A percentile compares a stretch with the other conserved stretches of the same genome.
These are phyloP conservation scores for Dermatemys mawii DNA, from an alignment of 2,113 vertebrate species.

Conservation along the genomic window DNA sequence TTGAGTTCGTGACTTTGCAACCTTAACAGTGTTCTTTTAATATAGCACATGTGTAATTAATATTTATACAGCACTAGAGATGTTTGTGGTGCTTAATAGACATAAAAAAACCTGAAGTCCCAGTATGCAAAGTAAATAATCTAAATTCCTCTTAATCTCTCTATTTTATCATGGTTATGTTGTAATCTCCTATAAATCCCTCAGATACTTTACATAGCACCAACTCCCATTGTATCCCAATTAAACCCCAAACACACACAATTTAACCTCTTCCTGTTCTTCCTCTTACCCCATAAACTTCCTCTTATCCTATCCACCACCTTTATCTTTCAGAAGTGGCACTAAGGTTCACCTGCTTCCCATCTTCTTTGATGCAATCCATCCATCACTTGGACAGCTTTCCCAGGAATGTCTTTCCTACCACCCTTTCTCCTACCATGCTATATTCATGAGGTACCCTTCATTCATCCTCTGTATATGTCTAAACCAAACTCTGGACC, in stretches of 20 bases:
- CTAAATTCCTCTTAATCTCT: slow-evolving; percentile 9
- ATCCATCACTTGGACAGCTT: neutral
- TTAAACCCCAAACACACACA: slow-evolving; percentile 14
- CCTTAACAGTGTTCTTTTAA: neutral
- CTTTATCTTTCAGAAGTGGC: neutral
- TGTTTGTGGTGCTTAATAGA: neutral
- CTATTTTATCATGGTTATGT: slow-evolving; percentile 9
- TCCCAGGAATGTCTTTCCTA: neutral
- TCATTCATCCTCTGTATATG: too few relatives aligned
- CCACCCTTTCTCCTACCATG: neutral
- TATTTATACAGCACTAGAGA: neutral
- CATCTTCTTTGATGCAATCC: neutral
- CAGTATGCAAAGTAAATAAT: neutral
- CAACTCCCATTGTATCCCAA: neutral
- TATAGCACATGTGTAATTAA: neutral
- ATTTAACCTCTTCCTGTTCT: neutral
- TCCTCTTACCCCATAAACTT: neutral
- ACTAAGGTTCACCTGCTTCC: neutral
- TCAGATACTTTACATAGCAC: neutral
- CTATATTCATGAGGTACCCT: neutral
- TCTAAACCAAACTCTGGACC: neutral
- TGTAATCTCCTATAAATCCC: slow-evolving; percentile 16
- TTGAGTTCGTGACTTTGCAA: neutral
- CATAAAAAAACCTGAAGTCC: neutral
- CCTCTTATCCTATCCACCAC: neutral